Evolutionary conservation across 2,797 vertebrate species (phyloP), one percentile per base, ranked within the genome.

Genomic region (Muscicapa striata): DNA sequence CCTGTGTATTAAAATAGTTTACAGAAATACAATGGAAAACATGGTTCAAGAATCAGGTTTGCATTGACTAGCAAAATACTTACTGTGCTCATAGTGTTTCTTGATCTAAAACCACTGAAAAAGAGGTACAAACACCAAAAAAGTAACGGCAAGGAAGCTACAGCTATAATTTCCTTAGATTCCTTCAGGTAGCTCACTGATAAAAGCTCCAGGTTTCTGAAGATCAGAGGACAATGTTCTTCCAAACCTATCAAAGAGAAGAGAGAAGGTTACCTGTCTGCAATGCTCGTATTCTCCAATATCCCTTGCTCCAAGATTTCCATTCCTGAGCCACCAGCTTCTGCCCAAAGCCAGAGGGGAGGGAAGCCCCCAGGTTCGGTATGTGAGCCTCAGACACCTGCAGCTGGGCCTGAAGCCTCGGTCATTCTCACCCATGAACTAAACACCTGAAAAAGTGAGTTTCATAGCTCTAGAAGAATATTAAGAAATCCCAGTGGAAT

Each of bases 61-160:
- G 40, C 24, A 77, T 0, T n/a, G 23, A 63, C 22, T 6, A 80
- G 40, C 15, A 61, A 64, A 77, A 93, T 90, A 97, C 97, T 97
- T 96, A 98, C 97, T 77, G 97, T 94, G 66, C 97, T 98, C 98
- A 97, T 98, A 58, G 34, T 79, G 92, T 26, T 89, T 85, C 82
- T 72, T 69, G 86, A 57, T n/a, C 48, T 49, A 76, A 57, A 84
- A 34, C 79, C 59, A 74, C 18, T 41, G 66, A 81, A 63, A 61
- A 67, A 78, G 34, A 59, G 58, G 58, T n/a, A 83, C 38, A 52
- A 79, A 68, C 30, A 76, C 68, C 34, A 66, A 52, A 77, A 48
- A 41, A n/a, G 14, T 13, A 85, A 85, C 5, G 24, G 75, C 58
- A 73, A 73, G 49, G 58, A 81, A 87, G 51, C 8, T 10, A 32